A percentile compares a stretch with the other conserved stretches of the same genome.
phyloP scores from a whole-genome alignment of 1,140 invertebrate genomes.

The Cataglyphis hispanica region DNA sequence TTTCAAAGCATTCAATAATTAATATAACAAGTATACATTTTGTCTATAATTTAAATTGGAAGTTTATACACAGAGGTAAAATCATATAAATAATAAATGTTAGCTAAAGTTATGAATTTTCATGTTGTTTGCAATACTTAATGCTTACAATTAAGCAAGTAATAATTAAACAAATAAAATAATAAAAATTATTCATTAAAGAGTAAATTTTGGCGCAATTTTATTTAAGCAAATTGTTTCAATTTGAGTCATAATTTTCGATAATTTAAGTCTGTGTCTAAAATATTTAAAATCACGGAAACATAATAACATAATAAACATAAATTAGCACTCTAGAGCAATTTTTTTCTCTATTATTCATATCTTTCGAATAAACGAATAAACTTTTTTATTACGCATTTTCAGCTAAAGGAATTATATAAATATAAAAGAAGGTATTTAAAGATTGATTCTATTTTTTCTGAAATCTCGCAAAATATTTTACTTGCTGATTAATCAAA shows the following conservation, averaged over 20 bases:
- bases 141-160: neutral
- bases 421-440: neutral
- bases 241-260: neutral
- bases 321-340: neutral
- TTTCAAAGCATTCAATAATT: neutral
- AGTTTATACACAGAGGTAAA: neutral
- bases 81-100: conserved; percentile 18
- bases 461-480: neutral
- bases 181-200: neutral
- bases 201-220: neutral
- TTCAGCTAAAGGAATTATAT: neutral
- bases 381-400: neutral
- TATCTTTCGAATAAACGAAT: neutral
- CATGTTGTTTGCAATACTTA: neutral
- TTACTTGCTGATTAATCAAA: conserved; percentile 7
- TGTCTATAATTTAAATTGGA: neutral
- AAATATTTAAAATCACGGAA: neutral
- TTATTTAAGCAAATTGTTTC: neutral
- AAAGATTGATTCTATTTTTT: neutral
- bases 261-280: neutral
- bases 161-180: neutral
- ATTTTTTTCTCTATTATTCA: conserved; percentile 5
- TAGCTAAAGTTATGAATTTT: conserved; percentile 5
- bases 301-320: neutral
- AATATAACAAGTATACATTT: neutral